Evolutionary conservation across 1,140 invertebrate species (phyloP).

Genomic region (Drosophila nigromelanica): DNA sequence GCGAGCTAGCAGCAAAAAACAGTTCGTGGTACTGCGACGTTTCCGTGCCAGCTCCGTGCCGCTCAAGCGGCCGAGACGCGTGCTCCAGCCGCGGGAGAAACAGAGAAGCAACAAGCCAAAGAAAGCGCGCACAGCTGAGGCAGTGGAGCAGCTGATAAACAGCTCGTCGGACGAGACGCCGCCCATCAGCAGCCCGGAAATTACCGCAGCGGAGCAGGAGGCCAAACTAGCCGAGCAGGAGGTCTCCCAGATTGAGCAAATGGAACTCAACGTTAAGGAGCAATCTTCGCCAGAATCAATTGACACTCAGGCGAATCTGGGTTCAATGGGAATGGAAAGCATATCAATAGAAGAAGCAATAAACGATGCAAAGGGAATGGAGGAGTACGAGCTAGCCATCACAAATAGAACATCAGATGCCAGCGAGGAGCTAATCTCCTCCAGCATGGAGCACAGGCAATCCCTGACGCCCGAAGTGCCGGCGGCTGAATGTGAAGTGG

Average conservation of each 20-base stretch:
- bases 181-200: neutral
- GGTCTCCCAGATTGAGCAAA: neutral
- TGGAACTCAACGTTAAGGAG: too few species aligned
- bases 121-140: neutral
- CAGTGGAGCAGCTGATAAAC: too few species aligned
- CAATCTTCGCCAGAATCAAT: neutral
- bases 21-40: constrained; percentile 20
- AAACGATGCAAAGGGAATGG: too few species aligned
- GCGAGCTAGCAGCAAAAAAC: neutral
- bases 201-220: neutral
- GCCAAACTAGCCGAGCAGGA: neutral
- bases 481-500: constrained; percentile 1
- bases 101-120: neutral
- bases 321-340: neutral
- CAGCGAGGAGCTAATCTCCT: constrained; percentile 48
- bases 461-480: constrained; percentile 11
- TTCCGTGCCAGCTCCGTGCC: constrained; percentile 12
- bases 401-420: neutral
- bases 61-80: constrained; percentile 29
- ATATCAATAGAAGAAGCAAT: constrained; percentile 1
- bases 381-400: neutral
- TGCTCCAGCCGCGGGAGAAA: neutral
- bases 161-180: neutral
- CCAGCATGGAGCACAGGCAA: constrained; percentile 11
- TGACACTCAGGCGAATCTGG: too few species aligned